These are phyloP conservation scores for Cantharis flavilabris DNA, from an alignment of 2,888 invertebrate genomes.

Conservation along the genomic window DNA sequence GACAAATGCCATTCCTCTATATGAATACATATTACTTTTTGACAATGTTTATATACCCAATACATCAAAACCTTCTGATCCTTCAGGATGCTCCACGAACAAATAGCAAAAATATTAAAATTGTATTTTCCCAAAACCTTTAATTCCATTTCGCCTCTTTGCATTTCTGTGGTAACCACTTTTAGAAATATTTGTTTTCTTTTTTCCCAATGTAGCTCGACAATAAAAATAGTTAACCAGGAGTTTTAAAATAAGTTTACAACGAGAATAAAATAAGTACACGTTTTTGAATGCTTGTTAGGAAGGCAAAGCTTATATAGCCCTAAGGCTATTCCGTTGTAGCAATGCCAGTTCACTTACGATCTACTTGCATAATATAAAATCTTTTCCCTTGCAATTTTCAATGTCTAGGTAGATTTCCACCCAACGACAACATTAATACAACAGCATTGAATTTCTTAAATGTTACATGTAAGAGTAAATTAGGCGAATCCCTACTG, in stretches of 20 bases:
- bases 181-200: no score
- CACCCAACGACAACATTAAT: neutral
- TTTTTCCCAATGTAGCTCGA: neutral
- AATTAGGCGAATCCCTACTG: no score
- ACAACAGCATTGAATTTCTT: neutral
- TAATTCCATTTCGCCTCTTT: no score
- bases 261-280: neutral
- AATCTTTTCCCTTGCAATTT: conserved; percentile 10
- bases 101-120: neutral
- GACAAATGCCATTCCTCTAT: conserved; percentile 8
- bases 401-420: conserved; percentile 14
- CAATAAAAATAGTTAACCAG: neutral
- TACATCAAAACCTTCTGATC: conserved; percentile 6
- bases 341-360: conserved; percentile 1
- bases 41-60: conserved; percentile 11
- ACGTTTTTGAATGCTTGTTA: neutral
- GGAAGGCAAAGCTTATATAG: neutral
- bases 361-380: conserved; percentile 18
- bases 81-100: neutral
- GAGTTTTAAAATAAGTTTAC: neutral
- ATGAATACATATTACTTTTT: conserved; percentile 18
- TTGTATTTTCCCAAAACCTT: neutral
- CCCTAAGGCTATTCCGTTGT: conserved; percentile 1
- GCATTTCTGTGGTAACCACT: no score
- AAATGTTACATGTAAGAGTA: no score